Evolutionary conservation across 2,888 invertebrate species (phyloP).

Genomic region (Nasonia oneida): DNA sequence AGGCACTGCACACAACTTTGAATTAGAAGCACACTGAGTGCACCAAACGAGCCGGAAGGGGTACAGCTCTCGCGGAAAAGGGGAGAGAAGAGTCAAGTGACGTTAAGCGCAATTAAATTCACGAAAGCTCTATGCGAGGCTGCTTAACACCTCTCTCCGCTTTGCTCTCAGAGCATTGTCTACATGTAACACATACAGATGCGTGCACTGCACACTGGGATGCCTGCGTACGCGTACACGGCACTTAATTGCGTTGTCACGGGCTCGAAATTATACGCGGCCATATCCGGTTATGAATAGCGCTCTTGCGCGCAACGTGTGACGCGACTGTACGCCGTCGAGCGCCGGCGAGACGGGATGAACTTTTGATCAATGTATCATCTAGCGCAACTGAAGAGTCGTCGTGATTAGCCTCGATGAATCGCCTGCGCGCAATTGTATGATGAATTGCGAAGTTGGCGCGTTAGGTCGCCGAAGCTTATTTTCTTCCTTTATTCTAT

Average conservation of each 20-base stretch:
- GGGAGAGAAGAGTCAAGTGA: conserved; percentile 58
- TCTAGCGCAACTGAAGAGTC: neutral
- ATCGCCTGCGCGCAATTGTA: neutral
- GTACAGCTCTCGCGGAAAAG: conserved; percentile 13
- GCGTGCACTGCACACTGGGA: too few relatives aligned
- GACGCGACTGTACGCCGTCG: conserved; percentile 27
- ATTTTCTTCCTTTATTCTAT: neutral
- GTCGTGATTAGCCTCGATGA: neutral
- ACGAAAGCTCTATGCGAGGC: conserved; percentile 54
- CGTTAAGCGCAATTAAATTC: conserved; percentile 59
- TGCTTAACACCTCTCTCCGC: conserved; percentile 34
- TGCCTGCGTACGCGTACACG: neutral
- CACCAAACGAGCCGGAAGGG: conserved; percentile 38
- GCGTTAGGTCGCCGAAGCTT: neutral
- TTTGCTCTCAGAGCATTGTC: neutral
- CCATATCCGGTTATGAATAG: conserved; percentile 50
- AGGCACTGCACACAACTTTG: neutral
- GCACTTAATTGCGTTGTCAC: conserved; percentile 55
- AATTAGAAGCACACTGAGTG: too few relatives aligned
- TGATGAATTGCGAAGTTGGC: neutral
- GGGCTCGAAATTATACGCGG: conserved; percentile 51
- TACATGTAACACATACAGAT: too few relatives aligned
- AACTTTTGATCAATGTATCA: conserved; percentile 27
- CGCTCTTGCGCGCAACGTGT: neutral
- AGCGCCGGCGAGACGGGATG: conserved; percentile 30